These are phyloP conservation scores for Phaetusa simplex DNA, from an alignment of 2,113 vertebrate species.

Conservation along the genomic window DNA sequence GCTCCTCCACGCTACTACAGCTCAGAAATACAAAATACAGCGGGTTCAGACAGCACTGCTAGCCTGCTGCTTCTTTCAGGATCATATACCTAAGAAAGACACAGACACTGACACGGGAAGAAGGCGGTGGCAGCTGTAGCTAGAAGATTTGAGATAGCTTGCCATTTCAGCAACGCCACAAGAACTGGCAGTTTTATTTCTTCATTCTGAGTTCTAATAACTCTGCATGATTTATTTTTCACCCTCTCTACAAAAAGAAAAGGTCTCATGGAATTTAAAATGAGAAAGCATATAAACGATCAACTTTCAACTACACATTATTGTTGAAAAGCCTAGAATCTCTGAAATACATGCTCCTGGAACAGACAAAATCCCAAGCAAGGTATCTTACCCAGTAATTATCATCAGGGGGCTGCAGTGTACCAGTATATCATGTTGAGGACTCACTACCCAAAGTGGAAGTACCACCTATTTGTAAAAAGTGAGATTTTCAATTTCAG, in stretches of 20 bases:
- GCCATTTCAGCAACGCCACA: background rate
- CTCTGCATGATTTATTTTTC: background rate
- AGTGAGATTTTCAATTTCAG: background rate
- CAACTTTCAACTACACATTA: background rate
- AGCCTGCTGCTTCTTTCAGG: background rate
- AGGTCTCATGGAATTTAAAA: background rate
- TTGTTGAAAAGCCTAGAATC: background rate
- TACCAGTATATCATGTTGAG: background rate
- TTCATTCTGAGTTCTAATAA: background rate
- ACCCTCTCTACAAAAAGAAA: background rate
- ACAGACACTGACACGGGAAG: background rate
- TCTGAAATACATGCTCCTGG: background rate
- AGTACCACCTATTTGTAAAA: background rate
- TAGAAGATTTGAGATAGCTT: background rate
- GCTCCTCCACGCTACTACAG: background rate
- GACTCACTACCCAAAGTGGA: background rate
- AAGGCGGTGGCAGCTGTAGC: background rate
- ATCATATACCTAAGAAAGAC: background rate
- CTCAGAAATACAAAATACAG: background rate
- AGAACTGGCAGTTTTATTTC: background rate
- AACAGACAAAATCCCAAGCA: background rate
- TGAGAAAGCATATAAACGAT: rapidly evolving
- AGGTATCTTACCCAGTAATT: background rate
- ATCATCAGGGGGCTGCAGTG: background rate
- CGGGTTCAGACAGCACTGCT: background rate